phyloP scores from a whole-genome alignment of 2,888 invertebrate genomes.

The Apamea anceps region DNA sequence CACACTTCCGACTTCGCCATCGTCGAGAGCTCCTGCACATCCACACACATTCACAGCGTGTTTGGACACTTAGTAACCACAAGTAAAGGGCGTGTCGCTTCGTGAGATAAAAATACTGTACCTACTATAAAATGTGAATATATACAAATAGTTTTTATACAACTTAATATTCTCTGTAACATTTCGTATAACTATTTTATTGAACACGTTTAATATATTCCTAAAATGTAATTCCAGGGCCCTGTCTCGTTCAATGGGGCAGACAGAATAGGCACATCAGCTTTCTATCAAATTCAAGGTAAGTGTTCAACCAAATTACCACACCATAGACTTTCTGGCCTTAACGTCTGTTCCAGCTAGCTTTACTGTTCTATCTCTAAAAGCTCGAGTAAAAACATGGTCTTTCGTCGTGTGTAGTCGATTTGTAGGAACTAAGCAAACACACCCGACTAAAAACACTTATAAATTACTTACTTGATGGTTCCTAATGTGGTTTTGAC shows the following conservation, averaged over 20 bases:
- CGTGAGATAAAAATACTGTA: neutral
- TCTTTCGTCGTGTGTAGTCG: neutral
- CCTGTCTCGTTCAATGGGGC: constrained; percentile 97
- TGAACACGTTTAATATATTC: neutral
- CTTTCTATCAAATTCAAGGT: constrained; percentile 97
- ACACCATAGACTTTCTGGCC: neutral
- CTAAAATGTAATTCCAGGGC: constrained; percentile 90
- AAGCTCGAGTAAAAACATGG: no score
- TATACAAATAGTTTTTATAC: no score
- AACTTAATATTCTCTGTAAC: neutral
- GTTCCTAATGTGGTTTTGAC: neutral
- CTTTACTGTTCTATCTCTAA: neutral
- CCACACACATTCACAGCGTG: neutral
- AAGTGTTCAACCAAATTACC: neutral
- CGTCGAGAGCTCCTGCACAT: neutral
- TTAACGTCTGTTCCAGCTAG: neutral
- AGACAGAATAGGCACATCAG: constrained; percentile 96
- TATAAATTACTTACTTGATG: neutral
- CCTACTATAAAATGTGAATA: no score
- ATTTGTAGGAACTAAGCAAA: no score
- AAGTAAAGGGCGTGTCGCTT: neutral
- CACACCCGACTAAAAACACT: no score
- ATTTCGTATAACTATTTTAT: neutral
- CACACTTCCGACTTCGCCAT: neutral
- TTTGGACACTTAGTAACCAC: neutral